Evolutionary conservation across 1,140 invertebrate species (phyloP).

Genomic region (Archivesica marissinica): DNA sequence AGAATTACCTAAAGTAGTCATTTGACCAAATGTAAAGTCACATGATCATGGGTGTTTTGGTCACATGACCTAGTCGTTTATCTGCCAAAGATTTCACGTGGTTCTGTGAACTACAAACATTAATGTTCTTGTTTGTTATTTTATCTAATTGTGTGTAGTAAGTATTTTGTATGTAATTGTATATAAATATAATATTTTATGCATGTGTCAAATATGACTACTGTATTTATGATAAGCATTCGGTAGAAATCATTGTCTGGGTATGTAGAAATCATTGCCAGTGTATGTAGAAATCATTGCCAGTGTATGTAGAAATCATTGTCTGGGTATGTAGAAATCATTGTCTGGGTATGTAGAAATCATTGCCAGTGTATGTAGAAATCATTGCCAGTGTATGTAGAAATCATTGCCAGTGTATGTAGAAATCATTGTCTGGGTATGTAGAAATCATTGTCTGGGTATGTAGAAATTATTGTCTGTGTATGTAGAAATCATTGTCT

Average conservation of each 20-base stretch:
- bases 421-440: too few species aligned
- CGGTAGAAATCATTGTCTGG: not conserved
- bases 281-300: not conserved
- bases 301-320: not conserved
- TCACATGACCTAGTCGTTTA: constrained; percentile 57
- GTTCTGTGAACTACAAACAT: constrained; percentile 25
- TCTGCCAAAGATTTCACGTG: constrained; percentile 47
- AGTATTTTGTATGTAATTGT: not conserved
- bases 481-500: too few species aligned
- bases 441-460: too few species aligned
- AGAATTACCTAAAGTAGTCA: constrained; percentile 20
- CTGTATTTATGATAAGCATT: not conserved
- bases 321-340: not conserved
- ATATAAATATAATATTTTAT: not conserved
- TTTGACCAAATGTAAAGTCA: constrained; percentile 20
- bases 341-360: too few species aligned
- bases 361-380: too few species aligned
- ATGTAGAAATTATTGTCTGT: too few species aligned
- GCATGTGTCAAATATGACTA: not conserved
- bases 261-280: not conserved
- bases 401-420: too few species aligned
- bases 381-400: too few species aligned
- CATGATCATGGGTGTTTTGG: constrained; percentile 12
- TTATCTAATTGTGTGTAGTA: not conserved
- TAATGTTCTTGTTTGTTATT: not conserved